phyloP scores from a whole-genome alignment of 2,113 vertebrate genomes.

The Scopus umbretta region DNA sequence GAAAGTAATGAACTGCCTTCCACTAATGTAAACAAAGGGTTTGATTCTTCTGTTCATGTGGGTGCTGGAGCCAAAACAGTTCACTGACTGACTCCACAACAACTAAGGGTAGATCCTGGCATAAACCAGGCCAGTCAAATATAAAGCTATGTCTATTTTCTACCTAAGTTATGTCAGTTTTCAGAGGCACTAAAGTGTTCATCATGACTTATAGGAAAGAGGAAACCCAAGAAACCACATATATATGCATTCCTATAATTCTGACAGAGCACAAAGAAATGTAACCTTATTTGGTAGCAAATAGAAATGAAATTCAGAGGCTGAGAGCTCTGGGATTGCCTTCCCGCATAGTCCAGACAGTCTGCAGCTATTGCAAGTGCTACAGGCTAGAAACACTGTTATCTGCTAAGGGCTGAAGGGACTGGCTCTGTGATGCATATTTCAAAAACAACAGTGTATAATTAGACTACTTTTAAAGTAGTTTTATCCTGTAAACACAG shows the following conservation, averaged over 20 bases:
- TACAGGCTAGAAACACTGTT: neutral
- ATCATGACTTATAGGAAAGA: neutral
- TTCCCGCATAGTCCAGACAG: neutral
- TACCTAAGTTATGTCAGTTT: rapidly evolving
- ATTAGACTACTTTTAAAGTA: neutral
- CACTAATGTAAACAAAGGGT: neutral
- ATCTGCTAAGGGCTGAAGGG: neutral
- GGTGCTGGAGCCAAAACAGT: neutral
- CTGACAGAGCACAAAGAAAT: neutral
- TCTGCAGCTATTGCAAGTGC: neutral
- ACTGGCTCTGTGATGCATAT: neutral
- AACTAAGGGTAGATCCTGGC: neutral
- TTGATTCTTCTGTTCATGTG: neutral
- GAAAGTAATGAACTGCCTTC: neutral
- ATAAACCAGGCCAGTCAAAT: neutral
- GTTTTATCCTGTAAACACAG: neutral
- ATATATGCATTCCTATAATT: neutral
- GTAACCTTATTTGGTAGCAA: neutral
- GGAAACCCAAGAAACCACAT: neutral
- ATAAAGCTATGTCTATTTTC: neutral
- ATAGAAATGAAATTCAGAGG: neutral
- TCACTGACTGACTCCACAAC: neutral
- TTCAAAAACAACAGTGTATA: neutral
- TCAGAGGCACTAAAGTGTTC: neutral
- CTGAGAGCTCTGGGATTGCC: neutral